Conservation (phyloP, 1,140 invertebrate genomes). For the Galleria mellonella region DNA sequence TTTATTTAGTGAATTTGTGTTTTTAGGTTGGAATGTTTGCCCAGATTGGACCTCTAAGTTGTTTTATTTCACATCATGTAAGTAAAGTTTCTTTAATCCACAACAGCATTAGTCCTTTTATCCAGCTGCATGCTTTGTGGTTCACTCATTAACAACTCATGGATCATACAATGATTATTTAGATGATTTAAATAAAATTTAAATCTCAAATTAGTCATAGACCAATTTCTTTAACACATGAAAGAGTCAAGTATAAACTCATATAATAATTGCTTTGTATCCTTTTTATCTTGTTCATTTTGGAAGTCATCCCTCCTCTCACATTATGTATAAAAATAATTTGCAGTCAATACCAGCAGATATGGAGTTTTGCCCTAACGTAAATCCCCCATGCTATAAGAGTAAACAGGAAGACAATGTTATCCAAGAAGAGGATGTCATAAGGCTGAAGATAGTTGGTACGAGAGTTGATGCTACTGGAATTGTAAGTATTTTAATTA, state of each 20-base stretch:
- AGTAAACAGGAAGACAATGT: conserved; percentile 99
- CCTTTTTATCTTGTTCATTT: too few species aligned
- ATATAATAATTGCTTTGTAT: background rate
- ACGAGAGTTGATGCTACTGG: conserved; percentile 96
- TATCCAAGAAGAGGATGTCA: conserved; percentile 98
- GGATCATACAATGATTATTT: too few species aligned
- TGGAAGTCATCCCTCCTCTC: too few species aligned
- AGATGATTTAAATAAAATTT: too few species aligned
- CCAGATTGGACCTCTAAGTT: conserved; percentile 98
- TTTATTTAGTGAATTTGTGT: conserved; percentile 21
- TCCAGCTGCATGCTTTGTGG: too few species aligned
- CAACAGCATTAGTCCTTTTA: too few species aligned
- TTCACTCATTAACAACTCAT: too few species aligned
- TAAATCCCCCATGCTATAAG: conserved; percentile 98
- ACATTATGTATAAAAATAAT: too few species aligned
- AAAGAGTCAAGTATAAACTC: background rate
- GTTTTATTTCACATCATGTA: conserved; percentile 99
- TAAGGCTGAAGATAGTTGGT: conserved; percentile 98
- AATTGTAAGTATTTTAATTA: conserved; percentile 80
- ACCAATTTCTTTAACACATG: too few species aligned
- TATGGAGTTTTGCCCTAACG: conserved; percentile 99
- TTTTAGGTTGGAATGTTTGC: conserved; percentile 97
- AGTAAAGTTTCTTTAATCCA: conserved; percentile 65
- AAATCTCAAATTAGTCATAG: too few species aligned
- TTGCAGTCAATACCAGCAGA: conserved; percentile 97